Evolutionary conservation across 2,888 invertebrate genomes (phyloP).

Genomic region (Pachymerium ferrugineum): DNA sequence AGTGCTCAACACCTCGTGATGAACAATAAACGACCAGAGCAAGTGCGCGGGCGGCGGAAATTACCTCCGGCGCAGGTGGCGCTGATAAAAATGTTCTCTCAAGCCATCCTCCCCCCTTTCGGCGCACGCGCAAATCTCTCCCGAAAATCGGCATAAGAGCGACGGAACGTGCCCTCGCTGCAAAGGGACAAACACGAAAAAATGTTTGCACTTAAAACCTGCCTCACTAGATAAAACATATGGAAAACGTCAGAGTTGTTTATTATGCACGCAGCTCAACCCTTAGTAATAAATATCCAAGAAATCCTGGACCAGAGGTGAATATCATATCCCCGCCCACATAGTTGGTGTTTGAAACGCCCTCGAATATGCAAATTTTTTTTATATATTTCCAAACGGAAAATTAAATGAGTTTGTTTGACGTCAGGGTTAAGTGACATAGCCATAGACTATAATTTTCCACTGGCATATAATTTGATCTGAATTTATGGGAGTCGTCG

Average conservation of each 20-base stretch:
- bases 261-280: slow-evolving; percentile 14
- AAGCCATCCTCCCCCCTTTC: neutral
- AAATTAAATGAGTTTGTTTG: neutral
- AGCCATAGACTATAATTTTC: neutral
- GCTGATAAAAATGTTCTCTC: slow-evolving; percentile 29
- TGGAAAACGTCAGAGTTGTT: neutral
- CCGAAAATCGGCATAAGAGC: neutral
- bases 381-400: neutral
- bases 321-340: neutral
- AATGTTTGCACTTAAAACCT: neutral
- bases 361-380: neutral
- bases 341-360: neutral
- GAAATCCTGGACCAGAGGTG: slow-evolving; percentile 7
- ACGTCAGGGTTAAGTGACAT: neutral
- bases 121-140: neutral
- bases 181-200: neutral
- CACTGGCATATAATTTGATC: slow-evolving; percentile 24
- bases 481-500: slow-evolving; percentile 3
- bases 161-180: slow-evolving; percentile 23
- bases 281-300: neutral
- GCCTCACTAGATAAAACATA: neutral
- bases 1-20: slow-evolving; percentile 32
- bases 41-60: slow-evolving; percentile 30
- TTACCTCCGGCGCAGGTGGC: slow-evolving; percentile 30
- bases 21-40: slow-evolving; percentile 32